Conservation (phyloP, 53 echinoderm and acorn worm genomes). For the Temnopleurus reevesii region DNA sequence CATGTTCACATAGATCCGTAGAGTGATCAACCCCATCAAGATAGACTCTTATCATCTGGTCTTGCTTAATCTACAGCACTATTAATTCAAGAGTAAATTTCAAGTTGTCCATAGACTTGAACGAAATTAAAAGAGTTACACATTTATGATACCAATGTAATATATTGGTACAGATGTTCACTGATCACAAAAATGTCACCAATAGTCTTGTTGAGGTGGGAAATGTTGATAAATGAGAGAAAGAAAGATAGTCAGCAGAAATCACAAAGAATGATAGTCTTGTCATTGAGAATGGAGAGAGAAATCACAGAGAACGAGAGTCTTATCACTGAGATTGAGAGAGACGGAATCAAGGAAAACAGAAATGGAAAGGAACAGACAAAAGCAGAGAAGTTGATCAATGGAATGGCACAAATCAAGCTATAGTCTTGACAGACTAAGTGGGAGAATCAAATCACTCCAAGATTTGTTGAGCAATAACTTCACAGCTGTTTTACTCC, state of each 20-base stretch:
- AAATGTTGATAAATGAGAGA: too few relatives aligned
- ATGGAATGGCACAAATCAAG: neutral
- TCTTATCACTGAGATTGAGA: neutral
- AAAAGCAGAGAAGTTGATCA: neutral
- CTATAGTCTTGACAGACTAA: neutral
- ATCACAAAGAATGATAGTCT: neutral
- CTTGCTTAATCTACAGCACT: too few relatives aligned
- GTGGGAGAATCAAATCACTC: slow-evolving; percentile 6
- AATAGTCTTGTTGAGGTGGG: too few relatives aligned
- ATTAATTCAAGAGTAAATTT: too few relatives aligned
- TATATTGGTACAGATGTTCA: too few relatives aligned
- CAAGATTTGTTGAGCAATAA: slow-evolving; percentile 36
- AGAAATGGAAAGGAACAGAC: neutral
- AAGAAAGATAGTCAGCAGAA: neutral
- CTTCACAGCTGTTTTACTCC: slow-evolving; percentile 10
- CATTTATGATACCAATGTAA: too few relatives aligned
- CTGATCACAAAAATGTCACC: too few relatives aligned
- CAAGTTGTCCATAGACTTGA: too few relatives aligned
- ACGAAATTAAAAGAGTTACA: too few relatives aligned
- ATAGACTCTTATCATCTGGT: too few relatives aligned
- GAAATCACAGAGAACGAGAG: neutral
- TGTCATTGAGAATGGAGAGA: neutral
- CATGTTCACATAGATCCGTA: too few relatives aligned
- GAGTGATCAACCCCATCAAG: too few relatives aligned
- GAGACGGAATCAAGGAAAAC: neutral